Conservation (phyloP, 35 echinoderm and acorn worm species). For the Apostichopus californicus region DNA sequence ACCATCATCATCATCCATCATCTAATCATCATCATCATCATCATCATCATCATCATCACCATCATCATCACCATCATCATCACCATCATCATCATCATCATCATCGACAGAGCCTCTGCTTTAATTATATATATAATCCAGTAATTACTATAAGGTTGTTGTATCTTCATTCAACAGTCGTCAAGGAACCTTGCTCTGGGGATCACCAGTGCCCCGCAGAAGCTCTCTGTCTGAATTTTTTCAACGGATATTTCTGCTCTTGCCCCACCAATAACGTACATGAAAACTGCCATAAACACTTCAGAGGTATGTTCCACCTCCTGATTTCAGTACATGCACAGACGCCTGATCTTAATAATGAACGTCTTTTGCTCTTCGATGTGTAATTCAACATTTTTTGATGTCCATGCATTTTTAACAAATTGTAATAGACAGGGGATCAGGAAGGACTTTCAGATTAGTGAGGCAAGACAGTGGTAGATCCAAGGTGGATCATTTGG, state of each 20-base stretch:
- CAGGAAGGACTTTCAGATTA: too few relatives aligned
- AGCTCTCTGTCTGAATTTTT: neutral
- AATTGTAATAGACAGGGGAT: too few relatives aligned
- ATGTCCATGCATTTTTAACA: too few relatives aligned
- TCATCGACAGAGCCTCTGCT: neutral
- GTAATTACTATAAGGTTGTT: too few relatives aligned
- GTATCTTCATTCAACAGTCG: neutral
- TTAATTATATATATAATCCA: too few relatives aligned
- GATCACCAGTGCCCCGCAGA: neutral
- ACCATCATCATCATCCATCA: neutral
- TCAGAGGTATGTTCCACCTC: neutral
- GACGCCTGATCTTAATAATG: too few relatives aligned
- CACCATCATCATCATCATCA: neutral
- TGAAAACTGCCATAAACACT: neutral
- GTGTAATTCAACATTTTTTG: too few relatives aligned
- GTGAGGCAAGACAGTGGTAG: too few relatives aligned
- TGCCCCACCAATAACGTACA: neutral
- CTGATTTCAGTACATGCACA: neutral
- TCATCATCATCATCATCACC: neutral
- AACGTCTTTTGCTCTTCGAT: too few relatives aligned
- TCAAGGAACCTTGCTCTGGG: neutral
- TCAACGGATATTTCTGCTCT: neutral
- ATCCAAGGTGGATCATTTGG: too few relatives aligned
- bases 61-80: neutral
- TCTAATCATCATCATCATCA: neutral